Percentiles rank a stretch among this genome's conserved stretches.
These are phyloP conservation scores for Limosa lapponica DNA, from an alignment of 2,797 vertebrate genomes.

Conservation along the genomic window DNA sequence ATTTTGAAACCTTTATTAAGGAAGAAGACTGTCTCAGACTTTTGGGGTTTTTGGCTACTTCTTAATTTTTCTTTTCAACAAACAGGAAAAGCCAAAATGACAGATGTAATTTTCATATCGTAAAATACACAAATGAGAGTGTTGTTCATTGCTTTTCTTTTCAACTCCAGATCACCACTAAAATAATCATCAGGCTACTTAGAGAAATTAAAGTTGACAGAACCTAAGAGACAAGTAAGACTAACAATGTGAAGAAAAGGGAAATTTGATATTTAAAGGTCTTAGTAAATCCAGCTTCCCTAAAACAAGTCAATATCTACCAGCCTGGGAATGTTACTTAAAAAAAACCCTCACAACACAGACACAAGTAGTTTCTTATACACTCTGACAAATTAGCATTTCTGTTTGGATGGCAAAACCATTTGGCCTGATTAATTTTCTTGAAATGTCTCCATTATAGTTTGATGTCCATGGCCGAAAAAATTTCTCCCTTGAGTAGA, in stretches of 20 bases:
- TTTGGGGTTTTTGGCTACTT: neutral
- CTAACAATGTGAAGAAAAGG: neutral
- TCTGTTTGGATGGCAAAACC: neutral
- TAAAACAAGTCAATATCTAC: neutral
- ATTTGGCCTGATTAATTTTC: neutral
- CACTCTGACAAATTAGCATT: neutral
- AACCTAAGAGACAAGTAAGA: neutral
- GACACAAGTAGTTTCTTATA: neutral
- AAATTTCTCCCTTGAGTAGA: neutral
- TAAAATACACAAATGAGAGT: neutral
- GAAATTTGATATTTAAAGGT: neutral
- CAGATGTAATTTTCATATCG: neutral
- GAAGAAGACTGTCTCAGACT: neutral
- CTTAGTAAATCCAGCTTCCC: neutral
- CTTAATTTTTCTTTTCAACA: neutral
- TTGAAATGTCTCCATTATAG: neutral
- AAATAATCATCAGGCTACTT: neutral
- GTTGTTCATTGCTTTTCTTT: neutral
- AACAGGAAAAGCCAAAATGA: neutral
- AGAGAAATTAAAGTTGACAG: neutral
- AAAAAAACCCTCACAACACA: neutral
- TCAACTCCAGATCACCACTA: neutral
- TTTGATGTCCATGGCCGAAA: neutral
- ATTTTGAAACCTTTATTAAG: neutral
- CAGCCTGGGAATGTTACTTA: neutral